A percentile compares a stretch with the other conserved stretches of the same genome.
phyloP scores from a whole-genome alignment of 2,113 vertebrate species.

The Nothobranchius kuhntae region DNA sequence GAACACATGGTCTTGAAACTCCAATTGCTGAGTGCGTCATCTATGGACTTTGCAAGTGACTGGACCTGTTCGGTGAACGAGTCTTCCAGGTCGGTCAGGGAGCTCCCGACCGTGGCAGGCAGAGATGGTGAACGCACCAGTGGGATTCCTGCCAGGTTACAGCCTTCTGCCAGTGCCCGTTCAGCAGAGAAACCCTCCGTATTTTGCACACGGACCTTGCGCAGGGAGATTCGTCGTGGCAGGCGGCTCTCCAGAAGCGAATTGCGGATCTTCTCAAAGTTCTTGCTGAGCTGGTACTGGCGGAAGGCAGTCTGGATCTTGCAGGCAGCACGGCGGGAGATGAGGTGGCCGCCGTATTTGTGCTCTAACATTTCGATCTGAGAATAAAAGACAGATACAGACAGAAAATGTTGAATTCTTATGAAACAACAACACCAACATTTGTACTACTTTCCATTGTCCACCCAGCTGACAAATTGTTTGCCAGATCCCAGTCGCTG shows the following conservation, averaged over 20 bases:
- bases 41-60: constrained; percentile 96
- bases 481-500: too few species aligned
- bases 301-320: constrained; percentile 99
- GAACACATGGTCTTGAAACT: constrained; percentile 98
- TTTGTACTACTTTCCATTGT: too few species aligned
- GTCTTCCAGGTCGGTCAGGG: constrained; percentile 94
- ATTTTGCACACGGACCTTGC: constrained; percentile 89
- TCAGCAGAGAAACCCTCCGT: constrained; percentile 89
- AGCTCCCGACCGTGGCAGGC: constrained; percentile 87
- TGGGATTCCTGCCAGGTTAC: constrained; percentile 88
- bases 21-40: constrained; percentile 97
- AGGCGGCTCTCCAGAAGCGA: constrained; percentile 96
- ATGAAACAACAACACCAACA: background rate
- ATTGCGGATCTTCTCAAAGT: constrained; percentile 99
- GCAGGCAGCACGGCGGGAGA: constrained; percentile 94
- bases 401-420: constrained; percentile 2
- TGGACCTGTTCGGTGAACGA: constrained; percentile 98
- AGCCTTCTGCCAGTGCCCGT: constrained; percentile 91
- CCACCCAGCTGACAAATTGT: too few species aligned
- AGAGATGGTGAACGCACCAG: constrained; percentile 91
- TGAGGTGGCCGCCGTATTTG: constrained; percentile 97
- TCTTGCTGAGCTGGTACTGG: constrained; percentile 99
- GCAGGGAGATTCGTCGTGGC: constrained; percentile 93
- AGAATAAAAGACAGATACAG: constrained; percentile 41
- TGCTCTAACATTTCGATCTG: constrained; percentile 99